These are phyloP conservation scores for Halictus ligatus DNA, from an alignment of 2,888 invertebrate species.

Conservation along the genomic window DNA sequence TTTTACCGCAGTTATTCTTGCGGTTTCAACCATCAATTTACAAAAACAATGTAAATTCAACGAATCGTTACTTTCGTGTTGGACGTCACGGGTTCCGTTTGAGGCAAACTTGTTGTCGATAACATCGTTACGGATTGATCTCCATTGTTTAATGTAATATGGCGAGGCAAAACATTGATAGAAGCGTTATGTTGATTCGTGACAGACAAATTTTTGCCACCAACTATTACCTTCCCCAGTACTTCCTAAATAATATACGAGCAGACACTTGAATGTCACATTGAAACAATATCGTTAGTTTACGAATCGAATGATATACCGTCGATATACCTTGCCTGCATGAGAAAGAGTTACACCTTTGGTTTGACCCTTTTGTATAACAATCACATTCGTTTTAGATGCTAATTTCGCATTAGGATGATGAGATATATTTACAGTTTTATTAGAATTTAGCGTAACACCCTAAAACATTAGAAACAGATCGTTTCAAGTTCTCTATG, in stretches of 20 bases:
- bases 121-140: constrained; percentile 72
- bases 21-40: not conserved
- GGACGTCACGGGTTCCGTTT: constrained; percentile 69
- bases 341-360: constrained; percentile 84
- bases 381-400: constrained; percentile 87
- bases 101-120: constrained; percentile 64
- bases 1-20: not conserved
- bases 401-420: constrained; percentile 77
- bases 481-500: not conserved
- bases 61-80: constrained; percentile 68
- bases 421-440: constrained; percentile 76
- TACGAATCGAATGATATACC: not conserved
- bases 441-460: constrained; percentile 74
- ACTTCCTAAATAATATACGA: constrained; percentile 77
- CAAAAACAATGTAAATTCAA: not conserved
- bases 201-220: constrained; percentile 78
- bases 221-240: constrained; percentile 81
- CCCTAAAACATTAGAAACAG: constrained; percentile 68
- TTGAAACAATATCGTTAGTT: constrained; percentile 7
- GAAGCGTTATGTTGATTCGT: constrained; percentile 74
- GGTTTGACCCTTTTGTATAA: constrained; percentile 87
- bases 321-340: constrained; percentile 78
- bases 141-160: constrained; percentile 74
- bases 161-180: constrained; percentile 73
- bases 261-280: not conserved